Conservation (phyloP, 2,888 invertebrate genomes). For the Hartigia nigra region DNA sequence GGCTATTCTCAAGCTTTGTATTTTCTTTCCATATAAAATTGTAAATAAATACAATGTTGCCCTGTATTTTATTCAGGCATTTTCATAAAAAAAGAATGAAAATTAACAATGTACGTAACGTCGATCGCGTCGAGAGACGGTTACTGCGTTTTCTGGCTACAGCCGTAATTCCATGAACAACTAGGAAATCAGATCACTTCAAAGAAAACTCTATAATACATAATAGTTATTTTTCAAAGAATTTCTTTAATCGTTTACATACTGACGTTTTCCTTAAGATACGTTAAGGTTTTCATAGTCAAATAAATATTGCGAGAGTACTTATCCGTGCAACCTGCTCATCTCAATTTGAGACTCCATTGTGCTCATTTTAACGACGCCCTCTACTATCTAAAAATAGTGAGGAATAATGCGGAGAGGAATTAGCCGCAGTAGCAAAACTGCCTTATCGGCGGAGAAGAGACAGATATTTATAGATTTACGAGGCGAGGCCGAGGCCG, state of each 20-base stretch:
- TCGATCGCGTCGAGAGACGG: too few species aligned
- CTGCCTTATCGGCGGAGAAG: slow-evolving; percentile 1
- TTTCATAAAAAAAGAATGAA: too few species aligned
- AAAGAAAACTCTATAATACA: background rate
- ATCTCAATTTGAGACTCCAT: background rate
- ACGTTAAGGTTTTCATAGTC: background rate
- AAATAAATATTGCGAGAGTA: background rate
- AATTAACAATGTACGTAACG: too few species aligned
- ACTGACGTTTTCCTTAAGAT: background rate
- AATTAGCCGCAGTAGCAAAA: background rate
- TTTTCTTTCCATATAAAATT: too few species aligned
- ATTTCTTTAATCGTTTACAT: background rate
- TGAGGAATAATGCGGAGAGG: background rate
- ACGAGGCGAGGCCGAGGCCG: background rate
- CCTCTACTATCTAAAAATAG: slow-evolving; percentile 3
- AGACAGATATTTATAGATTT: slow-evolving; percentile 2
- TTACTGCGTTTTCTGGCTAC: too few species aligned
- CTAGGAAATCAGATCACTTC: background rate
- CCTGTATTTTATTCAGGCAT: too few species aligned
- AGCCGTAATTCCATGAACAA: too few species aligned
- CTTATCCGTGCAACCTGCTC: background rate
- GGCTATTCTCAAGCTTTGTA: too few species aligned
- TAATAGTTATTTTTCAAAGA: background rate
- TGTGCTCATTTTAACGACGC: background rate
- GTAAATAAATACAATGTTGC: too few species aligned